phyloP scores from a whole-genome alignment of 2,888 invertebrate species.

The Megalurothrips usitatus region DNA sequence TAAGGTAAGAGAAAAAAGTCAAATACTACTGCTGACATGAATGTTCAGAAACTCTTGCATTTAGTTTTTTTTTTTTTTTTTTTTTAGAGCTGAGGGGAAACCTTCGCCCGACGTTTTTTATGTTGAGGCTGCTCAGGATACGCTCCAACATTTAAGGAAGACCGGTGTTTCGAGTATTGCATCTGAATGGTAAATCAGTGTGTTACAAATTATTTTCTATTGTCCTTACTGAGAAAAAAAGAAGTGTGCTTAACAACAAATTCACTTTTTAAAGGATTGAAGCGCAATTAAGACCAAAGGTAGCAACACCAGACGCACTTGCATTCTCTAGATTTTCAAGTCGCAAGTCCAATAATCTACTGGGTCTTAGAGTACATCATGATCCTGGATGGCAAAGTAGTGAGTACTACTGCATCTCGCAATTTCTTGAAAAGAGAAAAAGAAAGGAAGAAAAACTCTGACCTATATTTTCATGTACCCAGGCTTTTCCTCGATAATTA shows the following conservation, averaged over 20 bases:
- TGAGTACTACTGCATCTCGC: not conserved
- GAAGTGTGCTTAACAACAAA: no score
- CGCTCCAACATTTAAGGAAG: conserved; percentile 69
- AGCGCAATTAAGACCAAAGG: not conserved
- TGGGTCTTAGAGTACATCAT: not conserved
- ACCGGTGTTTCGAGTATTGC: conserved; percentile 70
- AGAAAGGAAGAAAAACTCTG: no score
- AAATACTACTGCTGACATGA: no score
- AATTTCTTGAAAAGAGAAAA: not conserved
- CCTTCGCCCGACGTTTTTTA: conserved; percentile 75
- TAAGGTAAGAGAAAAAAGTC: conserved; percentile 46
- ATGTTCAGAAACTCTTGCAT: not conserved
- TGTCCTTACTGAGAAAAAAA: no score
- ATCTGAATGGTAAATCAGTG: conserved; percentile 52
- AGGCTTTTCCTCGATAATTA: not conserved
- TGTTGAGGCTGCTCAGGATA: conserved; percentile 86
- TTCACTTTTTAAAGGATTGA: not conserved
- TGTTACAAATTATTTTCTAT: no score
- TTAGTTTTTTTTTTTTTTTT: conserved; percentile 19
- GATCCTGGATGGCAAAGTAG: conserved; percentile 4
- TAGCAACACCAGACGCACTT: not conserved
- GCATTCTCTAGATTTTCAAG: not conserved
- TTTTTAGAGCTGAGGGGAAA: conserved; percentile 53
- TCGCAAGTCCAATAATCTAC: not conserved
- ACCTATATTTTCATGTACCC: not conserved